Evolutionary conservation across 1,140 invertebrate genomes (phyloP), one percentile per base, ranked within the genome.

Genomic region (Drosophila sucinea): DNA sequence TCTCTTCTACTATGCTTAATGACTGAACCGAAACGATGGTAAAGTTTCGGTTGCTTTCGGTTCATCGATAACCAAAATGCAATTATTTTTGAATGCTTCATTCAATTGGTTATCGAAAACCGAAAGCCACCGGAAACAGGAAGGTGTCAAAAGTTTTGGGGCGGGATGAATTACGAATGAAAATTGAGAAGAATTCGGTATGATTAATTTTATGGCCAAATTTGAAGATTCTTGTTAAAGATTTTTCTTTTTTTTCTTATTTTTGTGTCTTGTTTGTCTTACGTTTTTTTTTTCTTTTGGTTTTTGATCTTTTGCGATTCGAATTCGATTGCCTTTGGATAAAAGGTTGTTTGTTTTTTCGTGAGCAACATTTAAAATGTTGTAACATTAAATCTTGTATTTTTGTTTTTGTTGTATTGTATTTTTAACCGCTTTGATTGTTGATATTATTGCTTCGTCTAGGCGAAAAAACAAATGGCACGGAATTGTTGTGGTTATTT

Each of bases 271-370:
- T 61, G 75, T 65, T 68, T 60, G 70, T 55, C 75, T 78, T 77
- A 56, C 33, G 10, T 67, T 67, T 69, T 75, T 60, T 64, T 65
- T 64, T 72, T 8, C 68, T 79, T 89, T 87, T 89, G 73, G 76
- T 81, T 79, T 90, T 90, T 89, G 79, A 86, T 91, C 89, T 79
- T 86, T 86, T 86, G 79, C 73, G 80, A 90, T 91, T 86, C 90
- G 89, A 91, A 90, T 91, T 89, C 79, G 81, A 82, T 84, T 75
- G 77, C 84, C 84, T 84, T 87, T 81, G 84, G 84, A 75, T 32
- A 77, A 25, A 86, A 87, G 83, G 83, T 72, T 71, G 55, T 32
- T 76, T 68, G 57, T 76, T 58, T 69, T 76, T 76, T 73, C 62
- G 66, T 61, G 40, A 78, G 57, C 68, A 60, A 87, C 84, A 89